Evolutionary conservation across 2,113 vertebrate species (phyloP).

Genomic region (Syngnathus floridae): DNA sequence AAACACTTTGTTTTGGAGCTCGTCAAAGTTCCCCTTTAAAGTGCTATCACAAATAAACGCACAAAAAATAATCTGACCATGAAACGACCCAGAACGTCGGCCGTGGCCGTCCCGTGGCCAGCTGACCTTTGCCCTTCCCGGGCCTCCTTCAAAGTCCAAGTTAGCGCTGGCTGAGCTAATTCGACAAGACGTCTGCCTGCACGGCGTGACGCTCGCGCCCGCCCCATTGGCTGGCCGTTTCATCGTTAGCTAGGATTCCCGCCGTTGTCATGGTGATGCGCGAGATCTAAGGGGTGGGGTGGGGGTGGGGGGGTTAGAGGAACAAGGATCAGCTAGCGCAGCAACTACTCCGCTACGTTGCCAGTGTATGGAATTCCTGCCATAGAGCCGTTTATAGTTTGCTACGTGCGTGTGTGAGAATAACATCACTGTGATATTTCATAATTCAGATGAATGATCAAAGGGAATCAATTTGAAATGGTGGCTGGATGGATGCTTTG

Average conservation of each 20-base stretch:
- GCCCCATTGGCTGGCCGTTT: neutral
- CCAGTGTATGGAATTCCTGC: neutral
- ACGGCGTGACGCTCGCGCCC: neutral
- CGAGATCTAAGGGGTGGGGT: neutral
- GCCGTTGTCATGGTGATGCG: slow-evolving; percentile 2
- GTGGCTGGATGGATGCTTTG: no score
- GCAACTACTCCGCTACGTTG: neutral
- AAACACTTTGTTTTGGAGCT: no score
- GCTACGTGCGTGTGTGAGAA: neutral
- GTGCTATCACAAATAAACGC: no score
- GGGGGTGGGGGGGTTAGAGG: neutral
- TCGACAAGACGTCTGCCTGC: neutral
- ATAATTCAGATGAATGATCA: neutral
- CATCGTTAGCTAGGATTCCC: neutral
- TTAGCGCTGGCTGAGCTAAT: neutral
- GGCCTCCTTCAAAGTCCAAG: neutral
- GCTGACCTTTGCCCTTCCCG: neutral
- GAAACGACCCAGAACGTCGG: neutral
- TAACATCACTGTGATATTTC: neutral
- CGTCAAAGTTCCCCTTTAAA: no score
- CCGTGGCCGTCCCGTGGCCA: neutral
- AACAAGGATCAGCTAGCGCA: neutral
- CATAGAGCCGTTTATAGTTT: no score
- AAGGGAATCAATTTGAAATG: neutral
- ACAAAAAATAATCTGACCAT: neutral